Evolutionary conservation across 2,797 vertebrate species (phyloP).

Genomic region (Tenualosa thibaudeaui): DNA sequence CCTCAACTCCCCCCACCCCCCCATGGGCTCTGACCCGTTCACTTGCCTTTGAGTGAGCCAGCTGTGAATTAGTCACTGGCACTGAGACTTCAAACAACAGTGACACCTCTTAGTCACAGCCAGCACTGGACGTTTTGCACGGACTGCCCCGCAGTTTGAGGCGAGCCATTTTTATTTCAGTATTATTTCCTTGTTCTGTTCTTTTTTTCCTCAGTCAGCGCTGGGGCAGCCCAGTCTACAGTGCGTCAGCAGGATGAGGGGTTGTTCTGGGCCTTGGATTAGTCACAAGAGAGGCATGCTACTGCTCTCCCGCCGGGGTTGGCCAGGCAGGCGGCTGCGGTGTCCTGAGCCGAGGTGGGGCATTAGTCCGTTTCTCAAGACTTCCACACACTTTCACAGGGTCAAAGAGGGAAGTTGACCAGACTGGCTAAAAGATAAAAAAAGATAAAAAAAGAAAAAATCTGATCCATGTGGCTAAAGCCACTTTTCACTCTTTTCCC

Average conservation of each 20-base stretch:
- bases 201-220: not conserved
- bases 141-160: not conserved
- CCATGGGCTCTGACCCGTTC: slow-evolving; percentile 2
- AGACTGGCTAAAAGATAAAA: not conserved
- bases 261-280: not conserved
- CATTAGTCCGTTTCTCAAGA: not conserved
- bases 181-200: not conserved
- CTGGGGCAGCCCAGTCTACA: not conserved
- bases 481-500: not conserved
- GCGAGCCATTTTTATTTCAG: not conserved
- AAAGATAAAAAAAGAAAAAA: not conserved
- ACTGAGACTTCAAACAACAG: not conserved
- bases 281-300: not conserved
- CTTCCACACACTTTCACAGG: not conserved
- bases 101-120: slow-evolving; percentile 1
- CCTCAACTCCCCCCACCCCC: not conserved
- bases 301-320: not conserved
- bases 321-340: not conserved
- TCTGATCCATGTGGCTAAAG: not conserved
- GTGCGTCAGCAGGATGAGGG: not conserved
- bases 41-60: not conserved
- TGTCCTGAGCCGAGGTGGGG: not conserved
- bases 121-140: not conserved
- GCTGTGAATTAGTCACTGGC: slow-evolving; percentile 24
- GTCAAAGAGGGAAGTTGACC: not conserved